These are phyloP conservation scores for Mormoops blainvillei DNA, from an alignment of 2,113 vertebrate genomes.

Conservation along the genomic window DNA sequence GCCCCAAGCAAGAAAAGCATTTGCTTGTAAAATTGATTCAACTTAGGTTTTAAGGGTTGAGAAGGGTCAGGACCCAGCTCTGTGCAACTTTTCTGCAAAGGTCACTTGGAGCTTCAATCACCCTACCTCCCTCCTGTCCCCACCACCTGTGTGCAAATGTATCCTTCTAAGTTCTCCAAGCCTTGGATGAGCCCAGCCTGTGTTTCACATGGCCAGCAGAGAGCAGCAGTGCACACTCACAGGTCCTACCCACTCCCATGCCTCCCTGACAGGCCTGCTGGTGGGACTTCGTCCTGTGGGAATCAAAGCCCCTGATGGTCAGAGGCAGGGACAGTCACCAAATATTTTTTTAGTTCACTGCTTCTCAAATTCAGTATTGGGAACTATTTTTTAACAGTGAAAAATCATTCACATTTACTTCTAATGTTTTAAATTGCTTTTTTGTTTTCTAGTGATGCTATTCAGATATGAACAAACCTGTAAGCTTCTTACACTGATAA, in stretches of 20 bases:
- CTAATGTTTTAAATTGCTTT: background rate
- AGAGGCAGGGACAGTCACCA: too few relatives aligned
- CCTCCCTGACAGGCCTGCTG: too few relatives aligned
- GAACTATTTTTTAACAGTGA: background rate
- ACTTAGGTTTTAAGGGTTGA: background rate
- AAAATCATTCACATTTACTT: background rate
- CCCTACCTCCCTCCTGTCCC: too few relatives aligned
- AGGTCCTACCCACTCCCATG: background rate
- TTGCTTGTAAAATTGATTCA: background rate
- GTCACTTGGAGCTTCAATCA: background rate
- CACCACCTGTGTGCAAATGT: background rate
- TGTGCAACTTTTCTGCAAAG: background rate
- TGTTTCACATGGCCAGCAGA: slow-evolving; percentile 1
- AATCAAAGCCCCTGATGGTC: background rate
- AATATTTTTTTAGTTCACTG: background rate
- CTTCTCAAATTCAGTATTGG: background rate
- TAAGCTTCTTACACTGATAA: background rate
- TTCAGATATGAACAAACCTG: background rate
- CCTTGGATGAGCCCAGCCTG: background rate
- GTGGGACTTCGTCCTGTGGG: background rate
- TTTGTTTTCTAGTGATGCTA: background rate
- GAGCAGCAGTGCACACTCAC: slow-evolving; percentile 47
- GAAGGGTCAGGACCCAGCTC: background rate
- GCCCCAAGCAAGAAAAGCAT: background rate
- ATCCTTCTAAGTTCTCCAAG: too few relatives aligned